These are phyloP conservation scores for Vireo griseus DNA, from an alignment of 2,797 vertebrate genomes.

Conservation along the genomic window DNA sequence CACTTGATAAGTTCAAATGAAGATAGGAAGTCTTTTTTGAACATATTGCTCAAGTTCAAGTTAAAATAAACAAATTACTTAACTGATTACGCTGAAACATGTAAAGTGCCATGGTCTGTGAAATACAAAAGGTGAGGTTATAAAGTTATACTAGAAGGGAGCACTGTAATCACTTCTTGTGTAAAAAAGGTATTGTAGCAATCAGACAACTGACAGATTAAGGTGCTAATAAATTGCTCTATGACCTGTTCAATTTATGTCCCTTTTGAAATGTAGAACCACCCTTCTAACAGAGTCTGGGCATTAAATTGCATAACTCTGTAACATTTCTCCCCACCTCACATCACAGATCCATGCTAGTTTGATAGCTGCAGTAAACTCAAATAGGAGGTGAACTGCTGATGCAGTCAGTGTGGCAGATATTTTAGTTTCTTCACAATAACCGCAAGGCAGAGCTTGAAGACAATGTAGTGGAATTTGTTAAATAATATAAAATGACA, in stretches of 20 bases:
- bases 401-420: neutral
- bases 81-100: neutral
- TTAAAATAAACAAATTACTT: neutral
- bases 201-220: neutral
- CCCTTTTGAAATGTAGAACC: neutral
- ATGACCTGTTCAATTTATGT: neutral
- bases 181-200: neutral
- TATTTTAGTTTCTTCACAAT: neutral
- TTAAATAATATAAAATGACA: conserved; percentile 66
- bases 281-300: neutral
- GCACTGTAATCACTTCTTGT: neutral
- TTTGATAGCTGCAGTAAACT: neutral
- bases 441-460: conserved; percentile 48
- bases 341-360: neutral
- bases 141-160: neutral
- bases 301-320: neutral
- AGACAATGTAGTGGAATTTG: conserved; percentile 28
- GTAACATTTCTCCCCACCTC: neutral
- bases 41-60: neutral
- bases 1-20: neutral
- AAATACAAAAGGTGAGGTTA: neutral
- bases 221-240: neutral
- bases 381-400: neutral
- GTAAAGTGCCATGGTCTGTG: neutral
- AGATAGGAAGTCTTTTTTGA: neutral